These are phyloP conservation scores for Phalera bucephala DNA, from an alignment of 2,888 invertebrate species.

Conservation along the genomic window DNA sequence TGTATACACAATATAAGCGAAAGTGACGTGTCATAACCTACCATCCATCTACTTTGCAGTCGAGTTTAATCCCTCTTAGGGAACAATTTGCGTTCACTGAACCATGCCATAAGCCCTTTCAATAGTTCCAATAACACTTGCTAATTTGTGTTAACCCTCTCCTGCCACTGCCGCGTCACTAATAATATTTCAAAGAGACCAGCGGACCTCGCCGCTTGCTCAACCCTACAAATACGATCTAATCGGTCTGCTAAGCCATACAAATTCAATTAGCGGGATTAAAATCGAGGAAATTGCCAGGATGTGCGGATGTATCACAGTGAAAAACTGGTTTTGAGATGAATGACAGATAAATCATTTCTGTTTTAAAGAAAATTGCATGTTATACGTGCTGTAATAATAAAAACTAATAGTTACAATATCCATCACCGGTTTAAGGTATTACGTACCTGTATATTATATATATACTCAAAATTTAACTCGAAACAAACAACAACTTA, in stretches of 20 bases:
- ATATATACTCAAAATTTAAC: no score
- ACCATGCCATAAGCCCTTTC: slow-evolving; percentile 9
- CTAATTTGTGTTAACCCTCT: slow-evolving; percentile 33
- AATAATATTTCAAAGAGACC: slow-evolving; percentile 38
- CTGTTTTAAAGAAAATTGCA: no score
- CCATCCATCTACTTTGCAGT: not conserved
- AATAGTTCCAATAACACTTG: slow-evolving; percentile 20
- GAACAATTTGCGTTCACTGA: slow-evolving; percentile 26
- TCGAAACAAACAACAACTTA: no score
- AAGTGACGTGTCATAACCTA: no score
- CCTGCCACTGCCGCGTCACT: slow-evolving; percentile 29
- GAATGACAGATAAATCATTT: no score
- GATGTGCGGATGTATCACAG: not conserved
- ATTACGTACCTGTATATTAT: no score
- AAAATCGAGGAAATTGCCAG: slow-evolving; percentile 15
- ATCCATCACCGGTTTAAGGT: no score
- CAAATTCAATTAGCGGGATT: slow-evolving; percentile 57
- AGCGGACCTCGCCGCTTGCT: slow-evolving; percentile 30
- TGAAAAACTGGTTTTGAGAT: no score
- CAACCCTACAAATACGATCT: slow-evolving; percentile 47
- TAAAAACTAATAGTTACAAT: no score
- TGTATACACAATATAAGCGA: no score
- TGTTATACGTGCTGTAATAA: no score
- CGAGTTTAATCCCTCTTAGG: slow-evolving; percentile 8
- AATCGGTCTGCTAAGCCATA: slow-evolving; percentile 55